Conservation (phyloP, 2,113 vertebrate genomes). For the Heterochromis multidens region DNA sequence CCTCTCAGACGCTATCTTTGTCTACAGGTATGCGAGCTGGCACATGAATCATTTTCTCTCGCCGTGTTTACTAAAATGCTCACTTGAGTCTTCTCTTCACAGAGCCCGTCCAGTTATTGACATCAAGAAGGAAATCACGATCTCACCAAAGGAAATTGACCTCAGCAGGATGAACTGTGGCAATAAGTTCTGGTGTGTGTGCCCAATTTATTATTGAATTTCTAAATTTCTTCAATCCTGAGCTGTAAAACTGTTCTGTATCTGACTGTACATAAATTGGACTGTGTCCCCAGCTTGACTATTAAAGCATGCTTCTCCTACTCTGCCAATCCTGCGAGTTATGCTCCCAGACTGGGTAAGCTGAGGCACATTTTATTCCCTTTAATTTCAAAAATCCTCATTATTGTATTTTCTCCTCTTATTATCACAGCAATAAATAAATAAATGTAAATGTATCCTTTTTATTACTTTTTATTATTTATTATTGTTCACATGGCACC, state of each 20-base stretch:
- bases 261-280: not conserved
- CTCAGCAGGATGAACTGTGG: slow-evolving; percentile 69
- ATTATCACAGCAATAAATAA: not conserved
- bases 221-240: not conserved
- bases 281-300: slow-evolving; percentile 78
- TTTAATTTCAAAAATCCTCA: not conserved
- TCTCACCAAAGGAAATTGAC: slow-evolving; percentile 74
- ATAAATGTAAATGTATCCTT: too few relatives aligned
- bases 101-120: slow-evolving; percentile 89
- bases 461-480: too few relatives aligned
- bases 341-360: slow-evolving; percentile 86
- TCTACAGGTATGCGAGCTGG: slow-evolving; percentile 45
- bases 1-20: slow-evolving; percentile 85
- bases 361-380: not conserved
- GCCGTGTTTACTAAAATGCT: not conserved
- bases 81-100: not conserved
- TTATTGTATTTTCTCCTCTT: not conserved
- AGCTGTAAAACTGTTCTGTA: not conserved
- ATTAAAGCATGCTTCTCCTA: slow-evolving; percentile 87
- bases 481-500: too few relatives aligned
- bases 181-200: slow-evolving; percentile 80
- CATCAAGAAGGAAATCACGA: slow-evolving; percentile 81
- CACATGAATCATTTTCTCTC: not conserved
- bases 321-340: slow-evolving; percentile 77
- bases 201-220: not conserved